These are phyloP conservation scores for Natrix natrix DNA, from an alignment of 2,797 vertebrate genomes.

Conservation along the genomic window DNA sequence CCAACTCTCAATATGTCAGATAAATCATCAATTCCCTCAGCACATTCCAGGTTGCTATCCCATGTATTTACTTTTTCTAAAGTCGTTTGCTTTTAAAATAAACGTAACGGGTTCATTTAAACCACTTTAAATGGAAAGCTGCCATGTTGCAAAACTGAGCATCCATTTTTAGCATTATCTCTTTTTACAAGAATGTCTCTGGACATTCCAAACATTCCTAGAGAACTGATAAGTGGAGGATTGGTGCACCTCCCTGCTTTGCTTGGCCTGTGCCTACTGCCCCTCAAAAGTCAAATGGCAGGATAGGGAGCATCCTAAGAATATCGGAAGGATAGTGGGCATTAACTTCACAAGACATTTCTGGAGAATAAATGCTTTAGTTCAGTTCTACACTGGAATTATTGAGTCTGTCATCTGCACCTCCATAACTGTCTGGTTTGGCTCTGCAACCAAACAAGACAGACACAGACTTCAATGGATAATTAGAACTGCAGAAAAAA, in stretches of 20 bases:
- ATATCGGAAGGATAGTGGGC: background rate
- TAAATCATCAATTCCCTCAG: background rate
- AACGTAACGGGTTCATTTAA: background rate
- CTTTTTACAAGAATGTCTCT: background rate
- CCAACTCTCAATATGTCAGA: background rate
- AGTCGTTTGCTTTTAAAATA: background rate
- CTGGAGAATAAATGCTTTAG: background rate
- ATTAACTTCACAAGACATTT: background rate
- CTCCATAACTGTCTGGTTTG: too few species aligned
- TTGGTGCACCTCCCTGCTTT: background rate
- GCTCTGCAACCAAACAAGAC: too few species aligned
- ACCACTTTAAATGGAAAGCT: background rate
- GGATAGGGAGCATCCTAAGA: background rate
- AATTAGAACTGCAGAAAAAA: too few species aligned
- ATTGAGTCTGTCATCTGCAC: too few species aligned
- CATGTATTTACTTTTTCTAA: background rate
- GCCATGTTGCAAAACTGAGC: background rate
- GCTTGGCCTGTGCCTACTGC: background rate
- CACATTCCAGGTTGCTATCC: background rate
- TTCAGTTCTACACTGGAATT: too few species aligned
- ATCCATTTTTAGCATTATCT: background rate
- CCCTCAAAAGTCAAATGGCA: background rate
- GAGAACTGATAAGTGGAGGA: background rate
- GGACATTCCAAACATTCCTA: background rate
- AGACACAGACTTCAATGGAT: too few species aligned